These are phyloP conservation scores for Oreochromis mossambicus DNA, from an alignment of 2,797 vertebrate species.

Conservation along the genomic window DNA sequence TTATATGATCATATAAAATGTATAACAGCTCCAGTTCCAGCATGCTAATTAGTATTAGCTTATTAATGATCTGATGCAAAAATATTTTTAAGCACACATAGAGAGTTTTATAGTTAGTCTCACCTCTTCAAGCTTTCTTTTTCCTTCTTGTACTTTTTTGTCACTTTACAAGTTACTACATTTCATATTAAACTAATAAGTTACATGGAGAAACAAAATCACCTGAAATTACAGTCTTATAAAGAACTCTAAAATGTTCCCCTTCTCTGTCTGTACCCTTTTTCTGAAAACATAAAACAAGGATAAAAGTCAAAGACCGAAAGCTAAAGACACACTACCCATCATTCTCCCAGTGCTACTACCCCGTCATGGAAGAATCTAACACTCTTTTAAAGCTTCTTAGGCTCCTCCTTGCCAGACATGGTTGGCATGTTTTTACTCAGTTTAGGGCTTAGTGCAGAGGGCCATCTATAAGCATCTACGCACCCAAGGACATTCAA, in stretches of 20 bases:
- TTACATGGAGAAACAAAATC: no score
- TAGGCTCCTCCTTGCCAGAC: constrained; percentile 29
- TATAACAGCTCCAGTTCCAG: background rate
- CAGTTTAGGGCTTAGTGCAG: background rate
- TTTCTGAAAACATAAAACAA: background rate
- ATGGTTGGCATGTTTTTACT: constrained; percentile 25
- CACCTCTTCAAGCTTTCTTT: background rate
- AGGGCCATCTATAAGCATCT: background rate
- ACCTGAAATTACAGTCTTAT: background rate
- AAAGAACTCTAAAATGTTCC: background rate
- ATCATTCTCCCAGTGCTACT: background rate
- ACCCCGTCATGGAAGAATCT: background rate
- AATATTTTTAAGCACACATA: background rate
- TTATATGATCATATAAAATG: background rate
- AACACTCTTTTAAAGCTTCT: constrained; percentile 12
- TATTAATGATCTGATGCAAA: background rate
- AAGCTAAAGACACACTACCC: background rate
- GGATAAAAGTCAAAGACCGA: background rate
- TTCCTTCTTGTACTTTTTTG: background rate
- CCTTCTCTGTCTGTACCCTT: background rate
- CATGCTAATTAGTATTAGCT: background rate
- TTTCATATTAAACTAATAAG: background rate
- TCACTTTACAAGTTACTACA: background rate
- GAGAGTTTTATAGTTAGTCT: background rate
- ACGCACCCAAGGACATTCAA: constrained; percentile 29